These are phyloP conservation scores for Penelope pileata DNA, from an alignment of 2,113 vertebrate genomes.

Conservation along the genomic window DNA sequence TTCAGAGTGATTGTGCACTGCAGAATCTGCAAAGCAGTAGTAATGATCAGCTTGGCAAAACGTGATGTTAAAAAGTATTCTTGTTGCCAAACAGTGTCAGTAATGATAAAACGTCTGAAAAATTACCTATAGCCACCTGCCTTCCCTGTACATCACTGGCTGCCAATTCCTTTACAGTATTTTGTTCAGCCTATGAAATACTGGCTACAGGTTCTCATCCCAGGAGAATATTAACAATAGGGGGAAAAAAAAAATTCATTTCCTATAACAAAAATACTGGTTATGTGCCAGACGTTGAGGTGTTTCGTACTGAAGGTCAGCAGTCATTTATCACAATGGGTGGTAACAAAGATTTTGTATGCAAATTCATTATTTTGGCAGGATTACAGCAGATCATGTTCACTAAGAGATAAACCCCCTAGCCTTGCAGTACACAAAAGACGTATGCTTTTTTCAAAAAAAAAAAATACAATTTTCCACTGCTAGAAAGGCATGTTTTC, in stretches of 20 bases:
- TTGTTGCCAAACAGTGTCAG: conserved; percentile 5
- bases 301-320: conserved; percentile 33
- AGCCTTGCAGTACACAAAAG: neutral
- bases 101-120: conserved; percentile 45
- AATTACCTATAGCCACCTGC: conserved; percentile 51
- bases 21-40: neutral
- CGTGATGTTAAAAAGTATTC: neutral
- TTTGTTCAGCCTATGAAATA: neutral
- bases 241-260: neutral
- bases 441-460: neutral
- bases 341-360: conserved; percentile 41
- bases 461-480: neutral
- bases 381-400: neutral
- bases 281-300: conserved; percentile 35
- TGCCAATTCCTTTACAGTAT: conserved; percentile 30
- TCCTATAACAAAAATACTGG: conserved; percentile 31
- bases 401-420: neutral
- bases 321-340: conserved; percentile 19
- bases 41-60: conserved; percentile 2
- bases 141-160: neutral
- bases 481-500: conserved; percentile 31
- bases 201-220: neutral
- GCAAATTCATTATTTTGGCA: conserved; percentile 52
- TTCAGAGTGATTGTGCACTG: neutral
- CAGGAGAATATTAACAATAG: neutral